Conservation (phyloP, 2,888 invertebrate species). For the Chrysodeixis includens region DNA sequence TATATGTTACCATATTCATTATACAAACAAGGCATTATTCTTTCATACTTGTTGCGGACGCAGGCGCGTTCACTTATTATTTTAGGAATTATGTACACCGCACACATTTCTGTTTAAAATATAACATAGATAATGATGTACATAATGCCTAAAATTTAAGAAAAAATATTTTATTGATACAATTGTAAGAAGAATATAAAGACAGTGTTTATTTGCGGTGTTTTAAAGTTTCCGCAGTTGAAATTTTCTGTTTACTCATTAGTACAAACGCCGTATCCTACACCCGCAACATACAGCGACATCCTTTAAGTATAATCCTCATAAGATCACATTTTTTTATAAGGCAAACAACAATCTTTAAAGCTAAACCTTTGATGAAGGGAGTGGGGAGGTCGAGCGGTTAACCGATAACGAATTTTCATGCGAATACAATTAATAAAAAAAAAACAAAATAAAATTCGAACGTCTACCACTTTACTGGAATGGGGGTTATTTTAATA, state of each 20-base stretch:
- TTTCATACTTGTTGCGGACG: conserved; percentile 74
- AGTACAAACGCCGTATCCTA: conserved; percentile 51
- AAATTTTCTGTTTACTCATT: not conserved
- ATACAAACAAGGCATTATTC: conserved; percentile 84
- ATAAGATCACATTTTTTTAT: conserved; percentile 89
- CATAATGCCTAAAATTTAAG: conserved; percentile 16
- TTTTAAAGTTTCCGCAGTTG: conserved; percentile 7
- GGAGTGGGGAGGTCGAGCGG: conserved; percentile 69
- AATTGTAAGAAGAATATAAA: conserved; percentile 2
- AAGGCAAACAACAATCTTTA: conserved; percentile 89
- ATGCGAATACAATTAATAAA: conserved; percentile 53
- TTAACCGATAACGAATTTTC: conserved; percentile 77
- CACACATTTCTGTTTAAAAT: conserved; percentile 33
- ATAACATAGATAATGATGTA: conserved; percentile 28
- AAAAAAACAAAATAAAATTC: conserved; percentile 48
- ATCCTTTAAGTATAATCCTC: conserved; percentile 86
- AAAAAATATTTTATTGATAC: not conserved
- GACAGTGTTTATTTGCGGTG: not conserved
- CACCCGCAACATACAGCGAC: conserved; percentile 73
- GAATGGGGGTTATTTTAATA: conserved; percentile 78
- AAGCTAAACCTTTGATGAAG: conserved; percentile 87
- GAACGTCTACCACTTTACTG: conserved; percentile 65
- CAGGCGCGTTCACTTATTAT: conserved; percentile 50
- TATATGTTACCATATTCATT: conserved; percentile 78
- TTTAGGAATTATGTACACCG: conserved; percentile 29